Base-by-base conservation (phyloP, 2,113 vertebrate genomes). In the Ageneiosus marmoratus region DNA sequence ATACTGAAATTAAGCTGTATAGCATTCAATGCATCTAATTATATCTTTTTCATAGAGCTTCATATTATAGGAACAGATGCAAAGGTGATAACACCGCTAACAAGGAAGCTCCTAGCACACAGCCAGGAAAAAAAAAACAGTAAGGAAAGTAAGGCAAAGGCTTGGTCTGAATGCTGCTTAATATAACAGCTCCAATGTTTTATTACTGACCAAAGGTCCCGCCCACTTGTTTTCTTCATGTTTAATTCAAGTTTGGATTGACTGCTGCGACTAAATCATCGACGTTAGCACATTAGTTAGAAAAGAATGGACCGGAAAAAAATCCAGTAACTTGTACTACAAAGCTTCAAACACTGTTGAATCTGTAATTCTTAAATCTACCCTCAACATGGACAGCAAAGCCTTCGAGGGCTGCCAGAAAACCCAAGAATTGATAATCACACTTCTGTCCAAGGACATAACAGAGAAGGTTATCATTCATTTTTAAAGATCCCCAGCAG, bases 401-500 rank as follows among this genome's bases (percentile, higher is more conserved):
- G 2, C 22, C 22, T 78, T 46, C 9, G 22, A 63, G 44, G 16
- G 46, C 9, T 51, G 77, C 46, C 46, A 24, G 15, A 51, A 11
- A 67, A 51, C 41, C 44, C 48, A 46, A 62, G 46, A 51, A 80
- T 53, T 32, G 18, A 80, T 53, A 51, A 80, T 55, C 60, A 7
- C 46, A 29, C 44, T 51, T 67, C 44, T 9, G 79, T 75, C 81
- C 81, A 67, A 41, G n/a, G 56, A 77, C 81, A 77, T n/a, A 76
- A 13, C 81, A 60, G 20, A 50, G 50, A 46, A 73, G 67, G 69
- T 77, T 63, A 63, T 16, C 48, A 63, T 58, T 58, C 24, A 51
- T 50, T 70, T 76, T 48, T 41, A 58, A 32, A 78, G 32, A 72
- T 48, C 65, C 67, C 60, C 73, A 0, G 46, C 50, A 76, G 50